A percentile compares a stretch with the other conserved stretches of the same genome.
Evolutionary conservation across 2,888 invertebrate species (phyloP).

Genomic region (Argyresthia albistria): DNA sequence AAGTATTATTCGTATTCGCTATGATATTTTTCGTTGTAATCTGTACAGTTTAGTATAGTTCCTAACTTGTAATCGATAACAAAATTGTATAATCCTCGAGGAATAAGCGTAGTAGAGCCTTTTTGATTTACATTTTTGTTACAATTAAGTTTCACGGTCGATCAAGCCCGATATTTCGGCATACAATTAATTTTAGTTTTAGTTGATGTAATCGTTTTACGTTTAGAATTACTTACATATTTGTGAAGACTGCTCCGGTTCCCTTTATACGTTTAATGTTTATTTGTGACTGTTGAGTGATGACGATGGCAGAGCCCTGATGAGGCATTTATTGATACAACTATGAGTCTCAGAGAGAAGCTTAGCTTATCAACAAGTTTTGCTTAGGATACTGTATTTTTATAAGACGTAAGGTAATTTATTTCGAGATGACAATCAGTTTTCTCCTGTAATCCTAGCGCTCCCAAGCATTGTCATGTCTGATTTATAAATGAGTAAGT

Average conservation of each 20-base stretch:
- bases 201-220: constrained; percentile 10
- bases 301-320: constrained; percentile 28
- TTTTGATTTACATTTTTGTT: constrained; percentile 39
- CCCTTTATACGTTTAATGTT: constrained; percentile 6
- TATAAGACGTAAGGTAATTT: constrained; percentile 53
- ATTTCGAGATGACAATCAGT: constrained; percentile 3
- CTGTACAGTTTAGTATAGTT: constrained; percentile 67
- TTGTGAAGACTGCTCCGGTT: constrained; percentile 60
- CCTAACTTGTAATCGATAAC: constrained; percentile 65
- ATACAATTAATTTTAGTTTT: constrained; percentile 19
- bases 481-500: not conserved
- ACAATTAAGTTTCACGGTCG: constrained; percentile 32
- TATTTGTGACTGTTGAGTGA: not conserved
- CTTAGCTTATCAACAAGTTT: constrained; percentile 58
- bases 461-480: constrained; percentile 1
- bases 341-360: constrained; percentile 60
- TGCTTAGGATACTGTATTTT: constrained; percentile 67
- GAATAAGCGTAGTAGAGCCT: constrained; percentile 43
- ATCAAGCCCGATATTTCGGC: constrained; percentile 42
- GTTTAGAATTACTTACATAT: constrained; percentile 28
- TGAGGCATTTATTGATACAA: constrained; percentile 44
- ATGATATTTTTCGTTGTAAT: constrained; percentile 37
- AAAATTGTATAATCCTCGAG: constrained; percentile 56
- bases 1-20: constrained; percentile 35
- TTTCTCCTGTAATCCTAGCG: not conserved